Base-by-base conservation (phyloP, 2,888 invertebrate genomes). In the Gerris lacustris region DNA sequence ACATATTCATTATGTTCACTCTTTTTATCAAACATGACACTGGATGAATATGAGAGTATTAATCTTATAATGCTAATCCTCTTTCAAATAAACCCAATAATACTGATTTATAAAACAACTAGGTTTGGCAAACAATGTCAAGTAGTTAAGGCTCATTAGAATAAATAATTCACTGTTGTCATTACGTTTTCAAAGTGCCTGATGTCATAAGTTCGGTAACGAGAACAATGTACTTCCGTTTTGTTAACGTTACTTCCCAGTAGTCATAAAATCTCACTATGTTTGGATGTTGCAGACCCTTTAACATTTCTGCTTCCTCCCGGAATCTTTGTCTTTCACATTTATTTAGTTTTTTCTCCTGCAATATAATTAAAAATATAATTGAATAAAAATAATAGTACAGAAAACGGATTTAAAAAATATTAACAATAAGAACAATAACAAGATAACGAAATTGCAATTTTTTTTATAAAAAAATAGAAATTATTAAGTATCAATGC, bases 131-230 rank as follows among this genome's bases (percentile, higher is more conserved):
- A n/a, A n/a, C n/a, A n/a, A n/a, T n/a, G n/a, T n/a, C n/a, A n/a
- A n/a, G n/a, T n/a, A n/a, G n/a, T n/a, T n/a, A n/a, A n/a, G n/a
- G n/a, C n/a, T n/a, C n/a, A n/a, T n/a, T n/a, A n/a, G n/a, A n/a
- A n/a, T n/a, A n/a, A n/a, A n/a, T n/a, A n/a, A n/a, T n/a, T n/a
- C n/a, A n/a, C n/a, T n/a, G n/a, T n/a, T n/a, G n/a, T 64, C 7
- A 31, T 86, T 83, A 96, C 93, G 97, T 95, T 86, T 99, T 98
- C 18, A 99, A 84, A 45, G 99, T 99, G 75, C 99, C 99, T 63
- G 97, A 97, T 73, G 99, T 91, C 99, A 99, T 99, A 70, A 99
- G 87, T 82, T 99, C 99, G 0, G 99, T 99, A 77, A 99, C 97
- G 77, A 99, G 87, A 71, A 99, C 98, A 78, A 99, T 96, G 80